Base-by-base conservation (phyloP, 1,140 invertebrate species). In the Drosophila quadrilineata region DNA sequence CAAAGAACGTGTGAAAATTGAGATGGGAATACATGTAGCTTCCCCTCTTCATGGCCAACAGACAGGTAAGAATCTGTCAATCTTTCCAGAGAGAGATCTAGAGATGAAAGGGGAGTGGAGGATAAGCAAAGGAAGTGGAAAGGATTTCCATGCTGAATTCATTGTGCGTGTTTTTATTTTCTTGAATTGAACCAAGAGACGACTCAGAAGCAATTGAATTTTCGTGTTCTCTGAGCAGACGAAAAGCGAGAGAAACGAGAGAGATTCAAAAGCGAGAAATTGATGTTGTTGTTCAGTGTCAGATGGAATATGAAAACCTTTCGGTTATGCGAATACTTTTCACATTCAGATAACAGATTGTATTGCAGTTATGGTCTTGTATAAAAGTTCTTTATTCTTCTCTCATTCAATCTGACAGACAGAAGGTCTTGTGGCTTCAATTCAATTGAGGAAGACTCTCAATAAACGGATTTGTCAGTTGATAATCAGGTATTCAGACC, bases 251-350 rank as follows among this genome's bases (percentile, higher is more conserved):
- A 40, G 21, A 28, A 9, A 19, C 14, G 16, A 19, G 6, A 16
- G 4, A 9, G 6, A 14, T 1, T 3, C 19, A 24, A 10, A 16
- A 14, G 36, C 57, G 63, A 72, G 33, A 75, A 68, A 67, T 77
- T 77, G 73, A 74, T 71, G 85, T 67, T 60, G 62, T 77, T 71
- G 56, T 59, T 82, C 59, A 77, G 24, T 43, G 69, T 54, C 54
- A 50, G 36, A 59, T 41, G 67, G 56, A 52, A 70, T 70, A 65
- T 56, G 59, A 53, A 69, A 53, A 40, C 29, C 53, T 58, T 49
- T 59, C 24, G 29, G 28, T 46, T 57, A 46, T n/a, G n/a, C n/a
- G n/a, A n/a, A n/a, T 26, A 24, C 21, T 48, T 41, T 26, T 24
- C 36, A 12, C 38, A 41, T 54, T 67, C 40, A 45, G 21, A 60